Percentiles rank a stretch among this genome's conserved stretches.
phyloP scores from a whole-genome alignment of 2,888 invertebrate species.

The Amitus sp. region DNA sequence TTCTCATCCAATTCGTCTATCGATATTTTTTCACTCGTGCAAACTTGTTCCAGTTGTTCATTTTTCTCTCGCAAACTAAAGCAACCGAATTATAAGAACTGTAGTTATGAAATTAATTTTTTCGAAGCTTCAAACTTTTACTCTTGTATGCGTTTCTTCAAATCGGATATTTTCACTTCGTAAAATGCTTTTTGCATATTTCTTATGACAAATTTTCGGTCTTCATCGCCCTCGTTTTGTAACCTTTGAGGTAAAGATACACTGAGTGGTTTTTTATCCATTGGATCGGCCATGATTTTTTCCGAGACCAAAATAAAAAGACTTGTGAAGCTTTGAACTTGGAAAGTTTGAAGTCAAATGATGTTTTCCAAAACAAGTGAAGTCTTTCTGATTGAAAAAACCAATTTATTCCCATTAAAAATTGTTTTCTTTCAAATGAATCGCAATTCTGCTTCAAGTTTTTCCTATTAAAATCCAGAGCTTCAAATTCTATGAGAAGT shows the following conservation, averaged over 20 bases:
- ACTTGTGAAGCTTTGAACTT: too few relatives aligned
- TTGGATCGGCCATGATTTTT: conserved; percentile 25
- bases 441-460: too few relatives aligned
- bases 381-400: too few relatives aligned
- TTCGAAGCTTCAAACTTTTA: conserved; percentile 2
- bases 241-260: conserved; percentile 40
- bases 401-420: too few relatives aligned
- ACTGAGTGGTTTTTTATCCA: conserved; percentile 23
- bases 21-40: conserved; percentile 36
- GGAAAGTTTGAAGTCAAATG: too few relatives aligned
- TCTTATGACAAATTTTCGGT: conserved; percentile 40
- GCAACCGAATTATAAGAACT: background rate
- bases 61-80: conserved; percentile 50
- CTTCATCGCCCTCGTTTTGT: conserved; percentile 34
- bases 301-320: background rate
- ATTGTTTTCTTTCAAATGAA: too few relatives aligned
- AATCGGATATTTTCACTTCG: conserved; percentile 45
- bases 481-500: too few relatives aligned
- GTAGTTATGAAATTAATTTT: conserved; percentile 6
- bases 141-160: conserved; percentile 48
- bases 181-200: conserved; percentile 54
- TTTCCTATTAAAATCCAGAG: too few relatives aligned
- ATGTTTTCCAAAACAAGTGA: too few relatives aligned
- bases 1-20: conserved; percentile 37
- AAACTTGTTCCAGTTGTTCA: conserved; percentile 32